Percentiles rank a stretch among this genome's conserved stretches.
phyloP scores from a whole-genome alignment of 2,797 vertebrate species.

The Typhlichthys subterraneus region DNA sequence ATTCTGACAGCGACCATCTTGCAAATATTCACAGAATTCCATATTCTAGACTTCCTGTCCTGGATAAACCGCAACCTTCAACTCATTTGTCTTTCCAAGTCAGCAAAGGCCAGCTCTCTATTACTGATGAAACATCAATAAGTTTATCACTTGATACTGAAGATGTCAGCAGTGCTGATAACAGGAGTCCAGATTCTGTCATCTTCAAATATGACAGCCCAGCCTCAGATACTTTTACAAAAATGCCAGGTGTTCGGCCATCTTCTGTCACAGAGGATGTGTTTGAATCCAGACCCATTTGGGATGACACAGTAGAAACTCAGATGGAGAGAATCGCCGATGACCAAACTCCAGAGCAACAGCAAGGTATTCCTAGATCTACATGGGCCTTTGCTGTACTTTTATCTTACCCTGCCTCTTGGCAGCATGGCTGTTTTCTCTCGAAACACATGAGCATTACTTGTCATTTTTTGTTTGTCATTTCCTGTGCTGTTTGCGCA shows the following conservation, averaged over 20 bases:
- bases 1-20: conserved; percentile 64
- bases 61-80: conserved; percentile 62
- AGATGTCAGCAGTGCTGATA: conserved; percentile 53
- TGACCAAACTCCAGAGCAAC: conserved; percentile 87
- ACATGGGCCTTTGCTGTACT: conserved; percentile 75
- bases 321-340: conserved; percentile 95
- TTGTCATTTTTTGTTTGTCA: conserved; percentile 52
- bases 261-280: conserved; percentile 86
- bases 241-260: conserved; percentile 75
- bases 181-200: conserved; percentile 67
- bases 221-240: conserved; percentile 81
- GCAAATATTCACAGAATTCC: conserved; percentile 68
- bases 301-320: conserved; percentile 95
- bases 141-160: conserved; percentile 57
- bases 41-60: conserved; percentile 75
- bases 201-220: conserved; percentile 75
- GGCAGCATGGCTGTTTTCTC: conserved; percentile 56
- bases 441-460: conserved; percentile 60
- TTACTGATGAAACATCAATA: conserved; percentile 38
- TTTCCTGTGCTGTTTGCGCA: too few relatives aligned
- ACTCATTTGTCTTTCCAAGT: conserved; percentile 17
- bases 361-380: conserved; percentile 89
- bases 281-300: conserved; percentile 92
- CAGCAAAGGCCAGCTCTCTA: conserved; percentile 34
- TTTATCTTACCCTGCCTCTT: conserved; percentile 69